These are phyloP conservation scores for Eudemis profundana DNA, from an alignment of 2,888 invertebrate species.

Conservation along the genomic window DNA sequence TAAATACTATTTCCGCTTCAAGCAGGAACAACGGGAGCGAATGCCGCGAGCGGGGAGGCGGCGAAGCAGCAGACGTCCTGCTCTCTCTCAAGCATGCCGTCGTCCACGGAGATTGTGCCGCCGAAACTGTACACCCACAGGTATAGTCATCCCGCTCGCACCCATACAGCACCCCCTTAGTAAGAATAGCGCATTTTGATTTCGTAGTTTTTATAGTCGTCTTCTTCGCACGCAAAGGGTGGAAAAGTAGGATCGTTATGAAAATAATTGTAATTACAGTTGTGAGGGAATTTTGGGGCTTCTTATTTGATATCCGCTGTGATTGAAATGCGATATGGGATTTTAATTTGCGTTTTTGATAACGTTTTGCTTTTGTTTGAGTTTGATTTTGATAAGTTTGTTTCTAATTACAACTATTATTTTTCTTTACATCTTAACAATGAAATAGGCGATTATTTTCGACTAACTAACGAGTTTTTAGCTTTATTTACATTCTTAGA, in stretches of 20 bases:
- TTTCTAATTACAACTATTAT: too few relatives aligned
- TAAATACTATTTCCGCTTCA: constrained; percentile 34
- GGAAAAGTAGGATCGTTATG: constrained; percentile 39
- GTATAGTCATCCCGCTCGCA: constrained; percentile 68
- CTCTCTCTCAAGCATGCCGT: constrained; percentile 95
- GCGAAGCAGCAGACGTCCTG: constrained; percentile 95
- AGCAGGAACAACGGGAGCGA: constrained; percentile 80
- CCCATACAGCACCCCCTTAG: constrained; percentile 22
- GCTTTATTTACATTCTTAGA: too few relatives aligned
- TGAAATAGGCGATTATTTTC: not conserved
- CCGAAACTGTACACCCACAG: constrained; percentile 83
- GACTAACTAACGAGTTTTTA: too few relatives aligned
- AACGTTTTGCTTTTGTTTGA: not conserved
- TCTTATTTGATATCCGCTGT: constrained; percentile 25
- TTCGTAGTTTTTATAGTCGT: constrained; percentile 19
- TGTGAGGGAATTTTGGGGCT: constrained; percentile 32
- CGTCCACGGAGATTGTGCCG: constrained; percentile 89
- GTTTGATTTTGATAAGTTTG: not conserved
- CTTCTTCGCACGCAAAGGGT: constrained; percentile 32
- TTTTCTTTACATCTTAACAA: too few relatives aligned
- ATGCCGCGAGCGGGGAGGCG: constrained; percentile 83
- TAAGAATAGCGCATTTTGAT: not conserved
- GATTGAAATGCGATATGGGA: constrained; percentile 35
- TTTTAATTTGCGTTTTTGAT: constrained; percentile 28
- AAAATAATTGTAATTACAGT: constrained; percentile 43